Conservation (phyloP, 1,140 invertebrate species). For the Heliconius himera region DNA sequence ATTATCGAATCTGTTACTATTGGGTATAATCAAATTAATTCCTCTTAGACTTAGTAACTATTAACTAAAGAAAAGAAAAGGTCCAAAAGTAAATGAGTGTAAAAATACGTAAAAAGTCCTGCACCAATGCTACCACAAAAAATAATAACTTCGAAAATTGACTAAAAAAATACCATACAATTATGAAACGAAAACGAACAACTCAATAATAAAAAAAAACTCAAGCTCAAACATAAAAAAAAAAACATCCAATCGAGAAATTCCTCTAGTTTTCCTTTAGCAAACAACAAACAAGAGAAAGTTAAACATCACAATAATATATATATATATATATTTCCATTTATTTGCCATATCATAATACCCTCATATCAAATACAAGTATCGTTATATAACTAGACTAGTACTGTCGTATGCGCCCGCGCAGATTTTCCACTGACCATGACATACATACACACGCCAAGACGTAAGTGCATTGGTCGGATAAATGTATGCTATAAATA, state of each 20-base stretch:
- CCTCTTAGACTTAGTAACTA: no score
- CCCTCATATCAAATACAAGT: neutral
- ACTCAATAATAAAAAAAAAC: no score
- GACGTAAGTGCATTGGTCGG: constrained; percentile 36
- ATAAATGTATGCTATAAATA: constrained; percentile 27
- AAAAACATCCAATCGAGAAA: no score
- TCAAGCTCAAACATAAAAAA: neutral
- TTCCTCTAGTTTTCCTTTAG: neutral
- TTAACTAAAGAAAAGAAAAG: no score
- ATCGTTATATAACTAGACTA: constrained; percentile 16
- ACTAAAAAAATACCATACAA: no score
- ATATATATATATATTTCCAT: neutral
- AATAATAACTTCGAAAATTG: no score
- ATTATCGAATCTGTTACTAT: no score
- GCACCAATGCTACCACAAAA: no score
- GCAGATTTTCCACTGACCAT: constrained; percentile 40
- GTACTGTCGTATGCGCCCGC: constrained; percentile 23
- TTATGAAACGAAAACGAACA: no score
- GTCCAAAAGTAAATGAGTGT: no score
- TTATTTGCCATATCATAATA: constrained; percentile 1
- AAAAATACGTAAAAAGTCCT: no score
- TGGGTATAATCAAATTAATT: no score
- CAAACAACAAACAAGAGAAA: neutral
- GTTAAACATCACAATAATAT: neutral
- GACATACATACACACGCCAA: constrained; percentile 35